These are phyloP conservation scores for Heliconius nattereri DNA, from an alignment of 1,140 invertebrate genomes.

Conservation along the genomic window DNA sequence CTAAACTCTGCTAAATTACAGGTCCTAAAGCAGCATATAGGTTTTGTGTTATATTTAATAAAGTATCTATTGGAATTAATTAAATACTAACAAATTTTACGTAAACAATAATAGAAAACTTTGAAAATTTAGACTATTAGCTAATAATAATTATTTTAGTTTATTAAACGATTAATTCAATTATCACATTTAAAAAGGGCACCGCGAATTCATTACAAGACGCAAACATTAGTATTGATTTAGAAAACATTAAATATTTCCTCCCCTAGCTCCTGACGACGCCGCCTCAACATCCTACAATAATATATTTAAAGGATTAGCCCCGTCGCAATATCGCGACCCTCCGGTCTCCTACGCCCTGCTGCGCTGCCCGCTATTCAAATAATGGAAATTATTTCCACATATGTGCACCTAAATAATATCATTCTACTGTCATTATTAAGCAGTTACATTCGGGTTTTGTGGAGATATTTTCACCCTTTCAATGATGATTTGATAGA, in stretches of 20 bases:
- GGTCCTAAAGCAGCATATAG: neutral
- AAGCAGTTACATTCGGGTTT: constrained; percentile 48
- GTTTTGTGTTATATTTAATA: no score
- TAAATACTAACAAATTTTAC: neutral
- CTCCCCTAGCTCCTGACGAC: constrained; percentile 60
- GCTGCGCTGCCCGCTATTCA: constrained; percentile 72
- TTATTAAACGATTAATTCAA: constrained; percentile 19
- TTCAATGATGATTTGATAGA: constrained; percentile 55
- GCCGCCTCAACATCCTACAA: constrained; percentile 70
- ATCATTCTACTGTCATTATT: constrained; percentile 82
- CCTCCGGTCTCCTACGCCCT: constrained; percentile 56
- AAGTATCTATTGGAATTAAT: neutral
- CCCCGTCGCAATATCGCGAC: constrained; percentile 80
- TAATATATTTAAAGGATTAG: constrained; percentile 82
- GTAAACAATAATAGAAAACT: neutral
- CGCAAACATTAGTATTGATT: constrained; percentile 70
- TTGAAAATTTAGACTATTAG: neutral
- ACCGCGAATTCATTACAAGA: constrained; percentile 45
- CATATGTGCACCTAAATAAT: constrained; percentile 81
- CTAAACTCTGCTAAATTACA: no score
- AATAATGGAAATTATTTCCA: constrained; percentile 82
- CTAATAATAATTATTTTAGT: neutral
- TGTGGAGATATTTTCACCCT: constrained; percentile 73
- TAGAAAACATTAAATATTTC: constrained; percentile 69
- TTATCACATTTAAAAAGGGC: constrained; percentile 20